phyloP scores from a whole-genome alignment of 2,888 invertebrate genomes.

The Oligia strigilis region DNA sequence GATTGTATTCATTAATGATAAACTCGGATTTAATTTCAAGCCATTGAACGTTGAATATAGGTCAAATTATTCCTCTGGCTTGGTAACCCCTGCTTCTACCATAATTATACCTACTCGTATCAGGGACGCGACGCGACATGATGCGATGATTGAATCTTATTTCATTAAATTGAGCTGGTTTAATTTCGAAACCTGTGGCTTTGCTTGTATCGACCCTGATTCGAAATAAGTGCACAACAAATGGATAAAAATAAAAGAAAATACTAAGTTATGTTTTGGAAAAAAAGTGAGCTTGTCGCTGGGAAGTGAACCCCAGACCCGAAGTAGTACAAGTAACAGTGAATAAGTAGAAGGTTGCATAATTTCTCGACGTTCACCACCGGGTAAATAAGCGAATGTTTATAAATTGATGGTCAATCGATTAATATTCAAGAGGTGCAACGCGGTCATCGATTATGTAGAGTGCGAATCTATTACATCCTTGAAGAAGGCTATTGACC shows the following conservation, averaged over 20 bases:
- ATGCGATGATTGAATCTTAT: not conserved
- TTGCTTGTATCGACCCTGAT: not conserved
- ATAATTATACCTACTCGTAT: not conserved
- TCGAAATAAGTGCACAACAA: not conserved
- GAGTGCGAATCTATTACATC: constrained; percentile 14
- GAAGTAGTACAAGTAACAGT: constrained; percentile 40
- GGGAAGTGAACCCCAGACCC: not conserved
- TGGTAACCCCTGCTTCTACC: not conserved
- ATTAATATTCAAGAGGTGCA: constrained; percentile 25
- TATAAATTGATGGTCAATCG: constrained; percentile 8
- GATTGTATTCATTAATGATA: not conserved
- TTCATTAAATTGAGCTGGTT: not conserved
- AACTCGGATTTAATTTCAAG: not conserved
- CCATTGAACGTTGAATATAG: not conserved
- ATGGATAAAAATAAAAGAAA: not conserved
- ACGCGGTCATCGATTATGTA: not conserved
- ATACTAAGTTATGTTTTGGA: not conserved
- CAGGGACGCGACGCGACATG: not conserved
- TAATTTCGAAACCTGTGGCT: not conserved
- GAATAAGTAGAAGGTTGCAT: constrained; percentile 11
- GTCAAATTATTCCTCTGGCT: too few species aligned
- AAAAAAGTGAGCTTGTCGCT: not conserved
- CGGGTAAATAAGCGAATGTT: not conserved
- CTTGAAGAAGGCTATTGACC: constrained; percentile 37
- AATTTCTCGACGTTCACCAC: not conserved